phyloP scores from a whole-genome alignment of 2,113 vertebrate species.

The Hydropotes inermis region DNA sequence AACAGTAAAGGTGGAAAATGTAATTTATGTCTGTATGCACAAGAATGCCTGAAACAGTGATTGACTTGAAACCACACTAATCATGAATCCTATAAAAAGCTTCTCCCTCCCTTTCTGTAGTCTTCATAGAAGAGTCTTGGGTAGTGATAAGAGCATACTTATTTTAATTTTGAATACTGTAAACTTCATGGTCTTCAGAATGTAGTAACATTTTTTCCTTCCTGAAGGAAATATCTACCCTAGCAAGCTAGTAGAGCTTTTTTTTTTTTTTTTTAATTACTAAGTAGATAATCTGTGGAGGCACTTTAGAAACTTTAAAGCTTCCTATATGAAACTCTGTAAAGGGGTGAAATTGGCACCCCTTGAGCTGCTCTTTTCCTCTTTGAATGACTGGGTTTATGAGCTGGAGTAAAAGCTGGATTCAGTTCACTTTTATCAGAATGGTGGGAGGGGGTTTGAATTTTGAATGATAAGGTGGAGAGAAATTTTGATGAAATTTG shows the following conservation, averaged over 20 bases:
- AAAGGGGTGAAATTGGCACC: background rate
- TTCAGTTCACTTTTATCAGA: background rate
- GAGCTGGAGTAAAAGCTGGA: background rate
- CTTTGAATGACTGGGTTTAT: conserved; percentile 26
- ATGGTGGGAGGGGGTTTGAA: background rate
- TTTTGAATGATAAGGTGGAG: background rate
- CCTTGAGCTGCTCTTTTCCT: background rate
- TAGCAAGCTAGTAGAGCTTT: background rate
- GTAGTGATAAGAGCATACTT: background rate
- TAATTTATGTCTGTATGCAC: background rate
- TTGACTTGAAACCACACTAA: background rate
- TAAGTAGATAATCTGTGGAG: background rate
- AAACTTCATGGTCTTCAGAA: background rate
- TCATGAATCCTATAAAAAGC: background rate
- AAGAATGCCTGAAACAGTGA: background rate
- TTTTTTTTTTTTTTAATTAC: background rate
- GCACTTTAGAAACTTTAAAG: conserved; percentile 3
- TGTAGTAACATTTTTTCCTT: background rate
- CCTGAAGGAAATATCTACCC: background rate
- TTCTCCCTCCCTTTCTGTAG: background rate
- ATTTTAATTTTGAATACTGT: conserved; percentile 30
- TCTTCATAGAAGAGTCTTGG: background rate
- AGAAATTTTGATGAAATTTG: background rate
- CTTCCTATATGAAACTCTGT: background rate
- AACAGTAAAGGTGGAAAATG: background rate